Percentiles rank a stretch among this genome's conserved stretches.
Evolutionary conservation across 2,888 invertebrate genomes (phyloP).

Genomic region (Bellardia pandia): DNA sequence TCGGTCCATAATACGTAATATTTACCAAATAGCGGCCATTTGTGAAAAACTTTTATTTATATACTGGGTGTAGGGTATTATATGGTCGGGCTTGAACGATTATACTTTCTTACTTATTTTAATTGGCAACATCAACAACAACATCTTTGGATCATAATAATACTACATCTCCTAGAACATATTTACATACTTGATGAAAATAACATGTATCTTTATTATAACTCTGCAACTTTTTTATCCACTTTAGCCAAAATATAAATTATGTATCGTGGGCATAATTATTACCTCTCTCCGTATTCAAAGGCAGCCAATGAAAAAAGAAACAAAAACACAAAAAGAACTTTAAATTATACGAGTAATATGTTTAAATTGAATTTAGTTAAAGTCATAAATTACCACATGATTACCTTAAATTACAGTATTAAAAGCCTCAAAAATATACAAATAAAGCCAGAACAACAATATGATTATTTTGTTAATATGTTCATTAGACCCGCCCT

Average conservation of each 20-base stretch:
- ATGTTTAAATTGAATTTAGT: slow-evolving; percentile 66
- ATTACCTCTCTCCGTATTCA: slow-evolving; percentile 41
- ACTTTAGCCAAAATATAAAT: slow-evolving; percentile 33
- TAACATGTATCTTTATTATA: slow-evolving; percentile 35
- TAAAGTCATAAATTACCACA: slow-evolving; percentile 69
- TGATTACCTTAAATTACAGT: slow-evolving; percentile 71
- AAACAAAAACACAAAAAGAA: slow-evolving; percentile 35
- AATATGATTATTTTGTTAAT: slow-evolving; percentile 10
- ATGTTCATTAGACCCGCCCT: too few species aligned
- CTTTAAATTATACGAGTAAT: slow-evolving; percentile 47
- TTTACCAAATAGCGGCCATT: too few species aligned
- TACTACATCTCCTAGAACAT: too few species aligned
- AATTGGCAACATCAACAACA: too few species aligned
- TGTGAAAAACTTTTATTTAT: too few species aligned
- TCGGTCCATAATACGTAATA: too few species aligned
- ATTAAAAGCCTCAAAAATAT: slow-evolving; percentile 69
- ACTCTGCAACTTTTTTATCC: slow-evolving; percentile 43
- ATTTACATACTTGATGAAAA: not conserved
- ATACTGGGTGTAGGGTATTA: too few species aligned
- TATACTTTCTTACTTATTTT: too few species aligned
- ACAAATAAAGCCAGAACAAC: slow-evolving; percentile 46
- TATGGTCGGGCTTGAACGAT: too few species aligned
- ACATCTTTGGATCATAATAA: too few species aligned
- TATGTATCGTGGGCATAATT: slow-evolving; percentile 64
- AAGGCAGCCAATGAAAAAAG: slow-evolving; percentile 35